These are phyloP conservation scores for Festucalex cinctus DNA, from an alignment of 2,113 vertebrate genomes.

Conservation along the genomic window DNA sequence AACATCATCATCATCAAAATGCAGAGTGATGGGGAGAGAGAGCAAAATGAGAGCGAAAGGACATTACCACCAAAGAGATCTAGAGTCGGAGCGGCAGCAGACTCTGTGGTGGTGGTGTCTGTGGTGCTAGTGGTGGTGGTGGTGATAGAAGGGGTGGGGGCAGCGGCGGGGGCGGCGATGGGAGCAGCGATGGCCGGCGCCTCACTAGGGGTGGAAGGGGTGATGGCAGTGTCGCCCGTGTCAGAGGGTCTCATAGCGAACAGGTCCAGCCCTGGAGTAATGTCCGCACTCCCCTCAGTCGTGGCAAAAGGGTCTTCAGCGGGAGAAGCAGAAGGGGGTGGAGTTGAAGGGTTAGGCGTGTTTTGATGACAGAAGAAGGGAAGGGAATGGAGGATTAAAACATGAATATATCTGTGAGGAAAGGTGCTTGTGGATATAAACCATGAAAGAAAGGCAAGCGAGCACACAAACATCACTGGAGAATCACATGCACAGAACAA, in stretches of 20 bases:
- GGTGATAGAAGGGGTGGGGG: slow-evolving; percentile 78
- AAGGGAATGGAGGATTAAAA: slow-evolving; percentile 46
- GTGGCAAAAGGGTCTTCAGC: slow-evolving; percentile 96
- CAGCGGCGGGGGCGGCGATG: slow-evolving; percentile 69
- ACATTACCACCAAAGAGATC: slow-evolving; percentile 99
- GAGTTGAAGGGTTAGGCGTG: slow-evolving; percentile 49
- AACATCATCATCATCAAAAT: slow-evolving; percentile 46
- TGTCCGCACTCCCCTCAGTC: slow-evolving; percentile 90
- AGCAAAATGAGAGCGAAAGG: slow-evolving; percentile 61
- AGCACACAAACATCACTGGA: slow-evolving; percentile 13
- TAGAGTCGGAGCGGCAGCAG: slow-evolving; percentile 84
- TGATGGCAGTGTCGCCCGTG: slow-evolving; percentile 76
- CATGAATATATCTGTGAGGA: slow-evolving; percentile 43
- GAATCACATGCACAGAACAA: no score
- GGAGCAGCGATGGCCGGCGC: slow-evolving; percentile 69
- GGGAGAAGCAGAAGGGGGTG: slow-evolving; percentile 60
- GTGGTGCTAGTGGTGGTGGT: slow-evolving; percentile 83
- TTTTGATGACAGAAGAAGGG: slow-evolving; percentile 76
- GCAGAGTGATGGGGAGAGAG: slow-evolving; percentile 56
- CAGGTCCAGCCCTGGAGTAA: slow-evolving; percentile 95
- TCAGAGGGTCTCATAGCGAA: slow-evolving; percentile 96
- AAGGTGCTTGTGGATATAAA: not conserved
- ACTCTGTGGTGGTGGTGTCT: slow-evolving; percentile 67
- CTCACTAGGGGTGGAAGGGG: slow-evolving; percentile 83
- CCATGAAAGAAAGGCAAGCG: slow-evolving; percentile 14